Evolutionary conservation across 2,888 invertebrate genomes (phyloP).

Genomic region (Xanthostigma xanthostigma): DNA sequence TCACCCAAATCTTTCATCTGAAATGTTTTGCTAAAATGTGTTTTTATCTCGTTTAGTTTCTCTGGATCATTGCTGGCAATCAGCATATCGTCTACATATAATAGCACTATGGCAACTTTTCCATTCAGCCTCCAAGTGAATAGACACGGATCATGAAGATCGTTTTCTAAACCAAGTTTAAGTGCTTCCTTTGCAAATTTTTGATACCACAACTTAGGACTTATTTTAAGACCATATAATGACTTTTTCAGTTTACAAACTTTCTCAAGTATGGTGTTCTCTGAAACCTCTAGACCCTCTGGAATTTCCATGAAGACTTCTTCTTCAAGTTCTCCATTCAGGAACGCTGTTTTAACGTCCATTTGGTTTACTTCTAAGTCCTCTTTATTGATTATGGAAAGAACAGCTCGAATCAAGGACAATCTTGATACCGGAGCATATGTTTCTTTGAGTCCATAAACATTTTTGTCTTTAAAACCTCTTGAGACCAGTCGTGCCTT

Average conservation of each 20-base stretch:
- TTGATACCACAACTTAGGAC: conserved; percentile 12
- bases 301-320: conserved; percentile 11
- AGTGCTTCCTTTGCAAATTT: conserved; percentile 11
- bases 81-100: conserved; percentile 14
- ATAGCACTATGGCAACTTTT: conserved; percentile 10
- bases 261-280: conserved; percentile 6
- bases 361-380: conserved; percentile 9
- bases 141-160: conserved; percentile 12
- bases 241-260: conserved; percentile 13
- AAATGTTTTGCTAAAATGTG: conserved; percentile 10
- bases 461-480: conserved; percentile 11
- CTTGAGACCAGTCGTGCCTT: conserved; percentile 13
- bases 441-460: conserved; percentile 11
- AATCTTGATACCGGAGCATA: conserved; percentile 13
- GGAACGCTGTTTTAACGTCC: conserved; percentile 12
- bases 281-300: conserved; percentile 6
- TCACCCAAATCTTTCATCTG: conserved; percentile 13
- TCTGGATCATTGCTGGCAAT: conserved; percentile 10
- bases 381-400: conserved; percentile 8
- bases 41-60: conserved; percentile 9
- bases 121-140: conserved; percentile 12
- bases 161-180: conserved; percentile 11
- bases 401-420: conserved; percentile 9
- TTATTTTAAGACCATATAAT: conserved; percentile 12
- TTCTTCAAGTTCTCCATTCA: conserved; percentile 8